Evolutionary conservation across 2,888 invertebrate species (phyloP).

Genomic region (Microctonus aethiopoides): DNA sequence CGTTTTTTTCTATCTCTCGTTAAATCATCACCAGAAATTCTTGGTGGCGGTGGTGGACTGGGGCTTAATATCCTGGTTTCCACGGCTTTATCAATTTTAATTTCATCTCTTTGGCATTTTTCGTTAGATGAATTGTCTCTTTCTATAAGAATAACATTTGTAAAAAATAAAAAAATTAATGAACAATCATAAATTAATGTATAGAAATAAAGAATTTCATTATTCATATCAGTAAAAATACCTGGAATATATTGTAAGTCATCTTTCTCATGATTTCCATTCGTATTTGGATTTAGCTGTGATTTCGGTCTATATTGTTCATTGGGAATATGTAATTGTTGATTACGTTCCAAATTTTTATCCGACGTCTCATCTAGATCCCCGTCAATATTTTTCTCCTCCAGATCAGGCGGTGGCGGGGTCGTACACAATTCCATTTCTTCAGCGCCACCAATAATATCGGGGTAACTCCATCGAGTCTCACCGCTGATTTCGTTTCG

Average conservation of each 20-base stretch:
- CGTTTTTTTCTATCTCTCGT: constrained; percentile 52
- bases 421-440: constrained; percentile 74
- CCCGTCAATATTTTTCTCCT: constrained; percentile 39
- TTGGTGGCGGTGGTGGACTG: constrained; percentile 65
- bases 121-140: not conserved
- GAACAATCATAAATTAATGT: not conserved
- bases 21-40: constrained; percentile 59
- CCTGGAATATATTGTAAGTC: not conserved
- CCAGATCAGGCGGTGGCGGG: constrained; percentile 68
- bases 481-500: constrained; percentile 71
- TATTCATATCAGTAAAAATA: not conserved
- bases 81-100: not conserved
- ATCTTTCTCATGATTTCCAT: not conserved
- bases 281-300: not conserved
- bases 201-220: not conserved
- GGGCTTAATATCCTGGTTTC: constrained; percentile 58
- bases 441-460: constrained; percentile 68
- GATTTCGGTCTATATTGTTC: not conserved
- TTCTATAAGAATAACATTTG: too few species aligned
- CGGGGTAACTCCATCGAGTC: constrained; percentile 76
- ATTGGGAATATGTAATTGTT: constrained; percentile 2
- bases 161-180: not conserved
- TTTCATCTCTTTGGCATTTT: constrained; percentile 3
- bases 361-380: not conserved
- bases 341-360: not conserved